Conservation (phyloP, 2,797 vertebrate species). For the Salarias fasciatus region DNA sequence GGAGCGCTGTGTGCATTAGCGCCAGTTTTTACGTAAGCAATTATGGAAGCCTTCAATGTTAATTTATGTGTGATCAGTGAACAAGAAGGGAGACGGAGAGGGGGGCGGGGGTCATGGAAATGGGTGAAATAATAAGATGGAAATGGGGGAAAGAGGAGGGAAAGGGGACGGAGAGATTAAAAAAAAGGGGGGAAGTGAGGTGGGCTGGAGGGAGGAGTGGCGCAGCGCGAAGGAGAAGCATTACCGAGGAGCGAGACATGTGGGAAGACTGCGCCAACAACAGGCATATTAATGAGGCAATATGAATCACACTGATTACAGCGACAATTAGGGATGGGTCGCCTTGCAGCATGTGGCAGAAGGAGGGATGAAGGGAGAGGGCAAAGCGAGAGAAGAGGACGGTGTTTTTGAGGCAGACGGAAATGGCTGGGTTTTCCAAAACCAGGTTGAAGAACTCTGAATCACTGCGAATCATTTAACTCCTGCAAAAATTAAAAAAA, state of each 20-base stretch:
- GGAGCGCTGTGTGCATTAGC: slow-evolving; percentile 75
- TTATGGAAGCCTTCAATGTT: slow-evolving; percentile 82
- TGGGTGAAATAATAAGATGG: slow-evolving; percentile 66
- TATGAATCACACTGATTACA: slow-evolving; percentile 84
- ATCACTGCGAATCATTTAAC: not conserved
- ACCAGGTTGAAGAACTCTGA: not conserved
- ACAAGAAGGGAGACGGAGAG: slow-evolving; percentile 57
- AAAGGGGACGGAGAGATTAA: slow-evolving; percentile 62
- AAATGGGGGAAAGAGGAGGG: slow-evolving; percentile 65
- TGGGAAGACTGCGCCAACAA: slow-evolving; percentile 76
- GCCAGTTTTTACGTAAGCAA: slow-evolving; percentile 83
- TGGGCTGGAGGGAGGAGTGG: slow-evolving; percentile 48
- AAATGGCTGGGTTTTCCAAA: slow-evolving; percentile 20
- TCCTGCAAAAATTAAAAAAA: too few species aligned
- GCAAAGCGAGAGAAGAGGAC: slow-evolving; percentile 32
- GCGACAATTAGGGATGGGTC: slow-evolving; percentile 79
- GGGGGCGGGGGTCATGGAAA: slow-evolving; percentile 55
- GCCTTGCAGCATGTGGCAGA: slow-evolving; percentile 70
- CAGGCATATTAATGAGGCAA: slow-evolving; percentile 84
- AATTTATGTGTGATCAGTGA: slow-evolving; percentile 84
- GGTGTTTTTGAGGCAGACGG: slow-evolving; percentile 25
- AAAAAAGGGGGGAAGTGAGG: slow-evolving; percentile 37
- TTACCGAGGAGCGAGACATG: slow-evolving; percentile 64
- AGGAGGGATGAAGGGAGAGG: slow-evolving; percentile 53
- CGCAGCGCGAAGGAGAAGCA: slow-evolving; percentile 55